phyloP scores from a whole-genome alignment of 2,797 vertebrate genomes.

The Rhinella marina region DNA sequence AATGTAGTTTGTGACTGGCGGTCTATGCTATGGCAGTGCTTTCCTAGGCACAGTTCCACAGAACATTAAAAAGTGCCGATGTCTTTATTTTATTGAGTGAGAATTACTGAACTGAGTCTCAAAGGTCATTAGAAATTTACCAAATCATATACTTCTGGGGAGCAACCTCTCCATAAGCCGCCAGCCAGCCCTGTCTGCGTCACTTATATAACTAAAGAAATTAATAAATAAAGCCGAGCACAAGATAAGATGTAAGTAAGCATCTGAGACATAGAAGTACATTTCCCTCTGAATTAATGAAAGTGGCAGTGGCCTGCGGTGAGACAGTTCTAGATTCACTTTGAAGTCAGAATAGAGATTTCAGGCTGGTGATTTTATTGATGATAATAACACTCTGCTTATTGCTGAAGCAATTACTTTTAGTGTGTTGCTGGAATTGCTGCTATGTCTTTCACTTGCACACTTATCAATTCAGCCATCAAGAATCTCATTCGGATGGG shows the following conservation, averaged over 20 bases:
- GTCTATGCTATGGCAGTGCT: conserved; percentile 59
- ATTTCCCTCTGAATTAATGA: conserved; percentile 59
- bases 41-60: conserved; percentile 64
- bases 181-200: conserved; percentile 52
- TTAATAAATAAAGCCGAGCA: conserved; percentile 60
- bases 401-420: conserved; percentile 65
- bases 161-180: conserved; percentile 48
- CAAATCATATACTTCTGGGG: conserved; percentile 61
- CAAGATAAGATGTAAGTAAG: conserved; percentile 66
- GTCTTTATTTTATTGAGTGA: conserved; percentile 66
- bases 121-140: conserved; percentile 62
- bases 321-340: conserved; percentile 61
- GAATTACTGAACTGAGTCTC: conserved; percentile 61
- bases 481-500: conserved; percentile 43
- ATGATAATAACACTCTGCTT: conserved; percentile 56
- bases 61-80: conserved; percentile 64
- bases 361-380: conserved; percentile 63
- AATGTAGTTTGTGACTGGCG: conserved; percentile 59
- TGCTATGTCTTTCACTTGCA: conserved; percentile 59
- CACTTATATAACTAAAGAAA: conserved; percentile 65
- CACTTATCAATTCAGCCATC: conserved; percentile 53
- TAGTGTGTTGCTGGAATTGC: conserved; percentile 56
- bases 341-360: conserved; percentile 68
- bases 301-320: conserved; percentile 58
- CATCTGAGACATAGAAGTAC: conserved; percentile 63